Evolutionary conservation across 1,140 invertebrate genomes (phyloP), one percentile per base, ranked within the genome.

Genomic region (Cylas formicarius): DNA sequence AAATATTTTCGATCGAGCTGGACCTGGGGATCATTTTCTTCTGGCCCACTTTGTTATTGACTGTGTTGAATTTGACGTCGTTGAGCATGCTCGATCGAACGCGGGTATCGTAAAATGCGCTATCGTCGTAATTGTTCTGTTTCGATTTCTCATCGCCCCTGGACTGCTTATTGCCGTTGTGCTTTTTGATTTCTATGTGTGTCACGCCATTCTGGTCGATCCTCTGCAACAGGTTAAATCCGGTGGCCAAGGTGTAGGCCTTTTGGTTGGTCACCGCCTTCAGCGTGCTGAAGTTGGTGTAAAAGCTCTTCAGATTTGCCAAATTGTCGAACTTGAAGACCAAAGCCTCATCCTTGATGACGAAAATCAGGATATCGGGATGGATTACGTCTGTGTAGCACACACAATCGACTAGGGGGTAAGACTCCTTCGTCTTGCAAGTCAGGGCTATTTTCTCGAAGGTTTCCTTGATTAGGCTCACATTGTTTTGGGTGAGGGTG

Each of bases 161-260:
- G 4, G 14, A 21, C 17, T 26, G 11, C 16, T 47, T 52, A 24
- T 28, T 37, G 17, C 38, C 41, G 23, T 50, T 53, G 31, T 62
- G 55, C 11, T 60, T 50, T 5, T 60, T 57, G 4, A 68, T 65
- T 40, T 66, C 56, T 32, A 68, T 66, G 35, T 68, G 66, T 3
- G 65, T 68, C 9, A 68, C 57, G 4, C 66, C 66, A 49, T 68
- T 63, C n/a, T 58, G 53, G 36, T 68, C 66, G 16, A 62, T 67
- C 13, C 63, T 51, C 34, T 68, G 65, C 2, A 68, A 37, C 11
- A 68, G 44, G 36, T 68, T 68, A 41, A 63, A 68, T 42, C 61
- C 60, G 6, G 50, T 48, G 6, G 26, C 42, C 13, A 41, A 33
- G 29, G 47, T 55, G 48, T 61, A 61, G 4, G 52, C 51, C 40